Base-by-base conservation (phyloP, 2,113 vertebrate genomes). In the Osmerus eperlanus region DNA sequence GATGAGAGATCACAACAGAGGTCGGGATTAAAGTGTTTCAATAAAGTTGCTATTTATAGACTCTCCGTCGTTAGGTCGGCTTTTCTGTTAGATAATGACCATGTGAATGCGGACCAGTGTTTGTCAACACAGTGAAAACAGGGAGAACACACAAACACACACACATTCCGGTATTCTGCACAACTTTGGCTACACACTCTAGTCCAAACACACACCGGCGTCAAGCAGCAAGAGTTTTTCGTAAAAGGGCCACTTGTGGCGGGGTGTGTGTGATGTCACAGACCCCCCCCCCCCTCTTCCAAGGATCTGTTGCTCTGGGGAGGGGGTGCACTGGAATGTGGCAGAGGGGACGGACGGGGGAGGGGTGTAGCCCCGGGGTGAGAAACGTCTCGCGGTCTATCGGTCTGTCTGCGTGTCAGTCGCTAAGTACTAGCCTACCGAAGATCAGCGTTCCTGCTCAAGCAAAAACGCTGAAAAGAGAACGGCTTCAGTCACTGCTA, bases 251-350 rank as follows among this genome's bases (percentile, higher is more conserved):
- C 70, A 74, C 80, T 78, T 78, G 81, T 88, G 80, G 81, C 84
- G 83, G 83, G 84, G 73, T 67, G 78, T 79, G 76, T 80, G 83
- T 86, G 87, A 89, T 89, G 88, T 88, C 88, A 88, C 71, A 55
- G 72, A 73, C 77, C 81, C 74, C 78, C 85, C 77, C 81, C 74
- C 78, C 85, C 76, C 82, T 75, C n/a, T 9, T 25, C 25, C 32
- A 25, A 18, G 25, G 61, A 0, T 63, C 15, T 36, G 68, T 80
- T 76, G 65, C 81, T 80, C 81, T 73, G 65, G 72, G 74, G 85
- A 81, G 77, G 77, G 83, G 75, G 79, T 77, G 81, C 79, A 79
- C 60, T 84, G 86, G 89, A 89, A 88, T 89, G 88, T 82, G 80
- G 78, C 83, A 81, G 81, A 84, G 76, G 80, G 78, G 78, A 80